phyloP scores from a whole-genome alignment of 1,140 invertebrate species.

The Phymastichus coffea region DNA sequence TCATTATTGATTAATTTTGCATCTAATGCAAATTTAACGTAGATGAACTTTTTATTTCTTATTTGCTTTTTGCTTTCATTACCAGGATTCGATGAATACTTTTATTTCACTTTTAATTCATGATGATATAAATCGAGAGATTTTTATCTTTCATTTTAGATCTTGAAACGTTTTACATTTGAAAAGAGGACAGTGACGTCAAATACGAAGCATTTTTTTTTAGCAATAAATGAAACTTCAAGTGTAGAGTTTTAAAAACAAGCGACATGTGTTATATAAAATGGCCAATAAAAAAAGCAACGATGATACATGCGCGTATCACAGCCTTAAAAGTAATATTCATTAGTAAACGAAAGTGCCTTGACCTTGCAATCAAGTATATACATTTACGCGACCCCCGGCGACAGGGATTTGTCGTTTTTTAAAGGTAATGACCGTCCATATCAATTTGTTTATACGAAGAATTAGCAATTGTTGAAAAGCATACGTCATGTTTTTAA shows the following conservation, averaged over 20 bases:
- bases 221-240: conserved; percentile 26
- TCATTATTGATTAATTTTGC: too few relatives aligned
- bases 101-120: conserved; percentile 17
- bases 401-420: conserved; percentile 29
- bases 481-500: conserved; percentile 37
- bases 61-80: conserved; percentile 8
- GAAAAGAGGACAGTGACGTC: conserved; percentile 25
- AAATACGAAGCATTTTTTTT: conserved; percentile 30
- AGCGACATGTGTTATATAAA: conserved; percentile 7
- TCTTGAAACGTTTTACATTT: conserved; percentile 24
- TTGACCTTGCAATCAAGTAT: conserved; percentile 40
- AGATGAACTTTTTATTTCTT: conserved; percentile 12
- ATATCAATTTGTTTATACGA: conserved; percentile 48
- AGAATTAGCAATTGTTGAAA: conserved; percentile 44
- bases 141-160: conserved; percentile 17
- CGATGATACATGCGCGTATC: conserved; percentile 4
- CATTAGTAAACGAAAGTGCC: conserved; percentile 40
- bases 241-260: conserved; percentile 17
- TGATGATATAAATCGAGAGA: not conserved
- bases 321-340: conserved; percentile 19
- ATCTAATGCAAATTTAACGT: conserved; percentile 14
- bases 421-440: conserved; percentile 53
- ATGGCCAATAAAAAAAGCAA: not conserved
- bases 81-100: not conserved
- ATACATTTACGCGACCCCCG: conserved; percentile 30